Evolutionary conservation across 1,140 invertebrate species (phyloP), one percentile per base, ranked within the genome.

Genomic region (Chironomus tepperi): DNA sequence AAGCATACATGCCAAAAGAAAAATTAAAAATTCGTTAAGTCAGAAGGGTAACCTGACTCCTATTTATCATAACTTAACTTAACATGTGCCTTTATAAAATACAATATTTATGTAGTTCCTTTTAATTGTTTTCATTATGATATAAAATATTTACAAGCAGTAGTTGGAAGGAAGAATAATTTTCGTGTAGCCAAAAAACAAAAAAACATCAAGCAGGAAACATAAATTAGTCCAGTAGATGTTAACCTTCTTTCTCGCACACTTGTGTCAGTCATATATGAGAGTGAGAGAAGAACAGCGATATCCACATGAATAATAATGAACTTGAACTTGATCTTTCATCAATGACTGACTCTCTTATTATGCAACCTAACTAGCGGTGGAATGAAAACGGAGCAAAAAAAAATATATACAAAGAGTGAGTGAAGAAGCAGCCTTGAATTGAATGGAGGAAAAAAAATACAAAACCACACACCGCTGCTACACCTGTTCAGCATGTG

Each of bases 261-360:
- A 5, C 47, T 57, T 57, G 47, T 15, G 12, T n/a, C 12, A n/a
- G n/a, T 57, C 47, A 57, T 57, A 57, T 12, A 57, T 5, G 12
- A 47, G 43, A 1, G 15, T 3, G 9, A 57, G 47, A 57, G 12
- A 15, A 12, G 43, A 57, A n/a, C 47, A 57, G n/a, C 24, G 5
- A 34, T 34, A 34, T 34, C 9, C 47, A 57, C 47, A 57, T 57
- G 47, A 57, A 57, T 57, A 57, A 57, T 57, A 57, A 57, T 57
- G 47, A 57, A 57, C 47, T 57, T 57, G 47, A 57, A 57, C 47
- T 57, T 57, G 47, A 57, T 57, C 47, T 57, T 57, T 57, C 47
- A 57, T 57, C 47, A 57, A 57, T 57, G 8, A 57, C 47, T 57
- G 47, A n/a, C 47, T 57, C 24, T 12, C 47, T 57, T 57, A 47